These are phyloP conservation scores for Anguilla marmorata DNA, from an alignment of 2,797 vertebrate genomes.

Conservation along the genomic window DNA sequence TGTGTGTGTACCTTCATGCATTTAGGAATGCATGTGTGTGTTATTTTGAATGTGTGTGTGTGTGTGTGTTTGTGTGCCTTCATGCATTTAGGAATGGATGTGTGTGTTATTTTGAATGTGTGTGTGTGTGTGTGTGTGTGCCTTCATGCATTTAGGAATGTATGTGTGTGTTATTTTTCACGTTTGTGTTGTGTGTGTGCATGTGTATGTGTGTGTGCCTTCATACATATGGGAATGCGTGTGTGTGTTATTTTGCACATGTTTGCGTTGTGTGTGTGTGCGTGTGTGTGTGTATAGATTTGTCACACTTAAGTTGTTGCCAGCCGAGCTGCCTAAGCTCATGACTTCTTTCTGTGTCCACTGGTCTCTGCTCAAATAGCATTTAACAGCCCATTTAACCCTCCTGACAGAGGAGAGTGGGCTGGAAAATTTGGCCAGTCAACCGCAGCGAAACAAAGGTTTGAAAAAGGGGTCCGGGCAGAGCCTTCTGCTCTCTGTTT, in stretches of 20 bases:
- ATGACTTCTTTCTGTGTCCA: background rate
- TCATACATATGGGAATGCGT: background rate
- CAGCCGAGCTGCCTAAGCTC: background rate
- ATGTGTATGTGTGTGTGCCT: background rate
- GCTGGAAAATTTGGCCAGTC: constrained; percentile 12
- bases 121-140: background rate
- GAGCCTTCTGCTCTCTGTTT: background rate
- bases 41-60: too few relatives aligned
- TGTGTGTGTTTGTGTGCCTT: background rate
- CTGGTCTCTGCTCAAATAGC: background rate
- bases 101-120: background rate
- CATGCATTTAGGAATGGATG: background rate
- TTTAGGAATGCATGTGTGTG: too few relatives aligned
- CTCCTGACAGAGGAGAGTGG: background rate
- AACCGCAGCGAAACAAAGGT: background rate
- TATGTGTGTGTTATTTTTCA: background rate
- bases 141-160: background rate
- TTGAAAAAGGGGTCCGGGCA: background rate
- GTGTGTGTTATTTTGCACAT: background rate
- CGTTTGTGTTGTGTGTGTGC: background rate
- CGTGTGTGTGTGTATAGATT: background rate
- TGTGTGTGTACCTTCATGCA: background rate
- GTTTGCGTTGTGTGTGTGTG: background rate
- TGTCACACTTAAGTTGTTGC: background rate
- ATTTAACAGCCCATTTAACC: constrained; percentile 8